phyloP scores from a whole-genome alignment of 2,113 vertebrate species.

The Rhodinocichla rosea region DNA sequence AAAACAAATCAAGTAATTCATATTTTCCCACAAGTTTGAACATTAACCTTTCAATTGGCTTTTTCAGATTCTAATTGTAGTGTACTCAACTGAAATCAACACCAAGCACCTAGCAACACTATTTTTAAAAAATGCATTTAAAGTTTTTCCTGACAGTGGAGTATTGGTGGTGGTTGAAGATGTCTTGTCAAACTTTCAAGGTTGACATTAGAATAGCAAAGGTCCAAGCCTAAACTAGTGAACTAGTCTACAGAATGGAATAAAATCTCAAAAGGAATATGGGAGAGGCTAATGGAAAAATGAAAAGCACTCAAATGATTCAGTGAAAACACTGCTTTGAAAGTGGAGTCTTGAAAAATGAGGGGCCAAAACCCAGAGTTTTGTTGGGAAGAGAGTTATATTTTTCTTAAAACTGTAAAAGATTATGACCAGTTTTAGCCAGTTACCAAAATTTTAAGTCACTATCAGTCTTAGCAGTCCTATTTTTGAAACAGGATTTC shows the following conservation, averaged over 20 bases:
- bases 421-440: no score
- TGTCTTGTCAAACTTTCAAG: neutral
- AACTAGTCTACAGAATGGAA: neutral
- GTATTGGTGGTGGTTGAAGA: neutral
- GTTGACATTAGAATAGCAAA: neutral
- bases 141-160: neutral
- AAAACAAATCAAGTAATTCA: neutral
- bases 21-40: neutral
- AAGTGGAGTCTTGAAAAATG: neutral
- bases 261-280: neutral
- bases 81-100: neutral
- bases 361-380: neutral
- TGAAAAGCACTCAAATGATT: neutral
- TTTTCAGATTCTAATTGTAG: neutral
- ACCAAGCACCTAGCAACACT: neutral
- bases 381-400: neutral
- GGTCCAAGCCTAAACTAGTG: neutral
- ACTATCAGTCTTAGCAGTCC: neutral
- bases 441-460: neutral
- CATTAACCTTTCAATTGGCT: neutral
- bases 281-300: neutral
- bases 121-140: neutral
- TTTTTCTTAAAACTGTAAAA: no score
- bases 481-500: neutral
- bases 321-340: neutral